Conservation (phyloP, 2,888 invertebrate genomes). For the Troglohyphantes excavatus region DNA sequence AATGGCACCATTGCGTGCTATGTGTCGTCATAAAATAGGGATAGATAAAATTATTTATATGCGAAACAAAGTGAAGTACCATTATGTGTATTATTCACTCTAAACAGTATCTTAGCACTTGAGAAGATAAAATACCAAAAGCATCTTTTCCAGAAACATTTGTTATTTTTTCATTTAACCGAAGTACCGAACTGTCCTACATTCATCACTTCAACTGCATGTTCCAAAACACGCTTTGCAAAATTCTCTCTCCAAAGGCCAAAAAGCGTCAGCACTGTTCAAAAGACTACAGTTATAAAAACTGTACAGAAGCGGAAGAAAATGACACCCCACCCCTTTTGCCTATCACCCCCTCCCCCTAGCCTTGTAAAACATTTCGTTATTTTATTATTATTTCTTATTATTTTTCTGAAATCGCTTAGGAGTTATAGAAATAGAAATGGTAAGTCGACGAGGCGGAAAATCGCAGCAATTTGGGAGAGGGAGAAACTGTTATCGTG, state of each 20-base stretch:
- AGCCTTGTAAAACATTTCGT: neutral
- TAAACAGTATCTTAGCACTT: too few species aligned
- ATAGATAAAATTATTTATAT: too few species aligned
- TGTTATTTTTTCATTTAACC: neutral
- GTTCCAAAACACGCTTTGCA: neutral
- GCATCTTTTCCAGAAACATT: too few species aligned
- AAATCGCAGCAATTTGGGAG: slow-evolving; percentile 53
- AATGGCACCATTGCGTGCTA: too few species aligned
- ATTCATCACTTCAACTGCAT: slow-evolving; percentile 46
- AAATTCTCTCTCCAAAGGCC: slow-evolving; percentile 20
- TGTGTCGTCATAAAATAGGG: too few species aligned
- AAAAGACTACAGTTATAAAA: slow-evolving; percentile 8
- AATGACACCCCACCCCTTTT: slow-evolving; percentile 28
- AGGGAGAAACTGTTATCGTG: slow-evolving; percentile 47
- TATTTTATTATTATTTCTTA: neutral
- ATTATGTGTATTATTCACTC: too few species aligned
- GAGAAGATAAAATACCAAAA: too few species aligned
- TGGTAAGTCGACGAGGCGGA: slow-evolving; percentile 23
- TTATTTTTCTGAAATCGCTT: slow-evolving; percentile 47
- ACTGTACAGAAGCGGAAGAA: slow-evolving; percentile 21
- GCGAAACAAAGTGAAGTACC: too few species aligned
- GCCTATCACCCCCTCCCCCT: slow-evolving; percentile 30
- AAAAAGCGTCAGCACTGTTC: slow-evolving; percentile 11
- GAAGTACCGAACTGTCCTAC: neutral
- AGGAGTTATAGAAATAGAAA: slow-evolving; percentile 61